Conservation (phyloP, 2,888 invertebrate genomes). For the Caenorhabditis angaria region DNA sequence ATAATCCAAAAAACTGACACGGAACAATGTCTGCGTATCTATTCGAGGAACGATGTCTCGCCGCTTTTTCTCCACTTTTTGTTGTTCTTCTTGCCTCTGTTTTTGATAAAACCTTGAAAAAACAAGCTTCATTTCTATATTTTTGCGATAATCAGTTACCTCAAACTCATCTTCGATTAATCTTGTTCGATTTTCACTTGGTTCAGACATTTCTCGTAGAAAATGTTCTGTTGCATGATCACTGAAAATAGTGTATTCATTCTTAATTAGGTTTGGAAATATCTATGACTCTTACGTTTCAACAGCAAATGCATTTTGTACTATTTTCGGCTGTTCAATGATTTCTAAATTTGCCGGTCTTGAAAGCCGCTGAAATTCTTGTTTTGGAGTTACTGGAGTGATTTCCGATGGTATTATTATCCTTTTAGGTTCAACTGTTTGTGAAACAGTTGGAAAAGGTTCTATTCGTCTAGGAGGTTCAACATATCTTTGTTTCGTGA, state of each 20-base stretch:
- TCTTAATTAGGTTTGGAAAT: neutral
- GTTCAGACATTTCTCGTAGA: constrained; percentile 25
- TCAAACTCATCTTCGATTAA: constrained; percentile 41
- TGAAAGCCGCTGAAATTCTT: neutral
- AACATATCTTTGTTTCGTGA: neutral
- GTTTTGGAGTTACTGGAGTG: neutral
- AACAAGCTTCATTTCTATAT: too few relatives aligned
- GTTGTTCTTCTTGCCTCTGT: constrained; percentile 38
- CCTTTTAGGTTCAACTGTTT: neutral
- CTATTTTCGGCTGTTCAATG: neutral
- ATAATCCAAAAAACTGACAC: constrained; percentile 21
- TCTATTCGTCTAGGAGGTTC: constrained; percentile 3
- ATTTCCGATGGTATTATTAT: neutral
- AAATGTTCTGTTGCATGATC: constrained; percentile 45
- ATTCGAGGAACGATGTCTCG: constrained; percentile 27
- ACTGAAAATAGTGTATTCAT: constrained; percentile 12
- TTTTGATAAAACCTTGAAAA: constrained; percentile 37
- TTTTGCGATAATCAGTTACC: constrained; percentile 20
- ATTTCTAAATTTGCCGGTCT: constrained; percentile 20
- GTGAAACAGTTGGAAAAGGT: constrained; percentile 24
- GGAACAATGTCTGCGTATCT: constrained; percentile 48
- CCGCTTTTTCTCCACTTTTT: constrained; percentile 28
- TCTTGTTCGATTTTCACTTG: constrained; percentile 23
- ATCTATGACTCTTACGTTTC: constrained; percentile 33
- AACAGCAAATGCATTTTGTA: constrained; percentile 35